phyloP scores from a whole-genome alignment of 2,888 invertebrate genomes.

The Chirona hameri region DNA sequence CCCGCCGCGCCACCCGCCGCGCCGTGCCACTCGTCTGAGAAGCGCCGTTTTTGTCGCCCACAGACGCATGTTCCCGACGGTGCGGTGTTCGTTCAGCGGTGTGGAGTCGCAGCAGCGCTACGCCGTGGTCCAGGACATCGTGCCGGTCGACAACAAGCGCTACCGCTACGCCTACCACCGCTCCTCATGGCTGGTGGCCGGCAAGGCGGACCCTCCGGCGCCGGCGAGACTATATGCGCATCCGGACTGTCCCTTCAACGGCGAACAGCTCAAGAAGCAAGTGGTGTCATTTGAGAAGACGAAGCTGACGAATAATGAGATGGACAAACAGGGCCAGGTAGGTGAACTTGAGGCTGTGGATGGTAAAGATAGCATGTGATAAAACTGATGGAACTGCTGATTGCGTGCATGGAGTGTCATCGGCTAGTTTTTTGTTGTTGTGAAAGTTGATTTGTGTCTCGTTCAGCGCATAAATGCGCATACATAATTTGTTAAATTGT shows the following conservation, averaged over 20 bases:
- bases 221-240: slow-evolving; percentile 91
- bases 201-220: slow-evolving; percentile 95
- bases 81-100: slow-evolving; percentile 82
- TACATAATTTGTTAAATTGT: too few species aligned
- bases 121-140: slow-evolving; percentile 91
- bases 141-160: slow-evolving; percentile 93
- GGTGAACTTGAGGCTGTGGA: slow-evolving; percentile 46
- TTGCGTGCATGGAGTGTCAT: too few species aligned
- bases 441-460: too few species aligned
- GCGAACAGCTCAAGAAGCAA: slow-evolving; percentile 92
- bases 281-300: slow-evolving; percentile 98
- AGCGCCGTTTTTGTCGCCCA: slow-evolving; percentile 13
- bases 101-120: slow-evolving; percentile 59
- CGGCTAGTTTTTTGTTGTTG: too few species aligned
- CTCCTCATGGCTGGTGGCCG: slow-evolving; percentile 96
- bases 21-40: not conserved
- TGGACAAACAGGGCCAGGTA: slow-evolving; percentile 93
- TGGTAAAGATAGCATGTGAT: too few species aligned
- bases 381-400: too few species aligned
- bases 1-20: not conserved
- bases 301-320: slow-evolving; percentile 96
- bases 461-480: too few species aligned
- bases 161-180: slow-evolving; percentile 97
- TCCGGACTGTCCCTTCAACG: slow-evolving; percentile 93
- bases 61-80: slow-evolving; percentile 98